Percentiles rank a stretch among this genome's conserved stretches.
phyloP scores from a whole-genome alignment of 2,888 invertebrate genomes.

The Physocephala rufipes region DNA sequence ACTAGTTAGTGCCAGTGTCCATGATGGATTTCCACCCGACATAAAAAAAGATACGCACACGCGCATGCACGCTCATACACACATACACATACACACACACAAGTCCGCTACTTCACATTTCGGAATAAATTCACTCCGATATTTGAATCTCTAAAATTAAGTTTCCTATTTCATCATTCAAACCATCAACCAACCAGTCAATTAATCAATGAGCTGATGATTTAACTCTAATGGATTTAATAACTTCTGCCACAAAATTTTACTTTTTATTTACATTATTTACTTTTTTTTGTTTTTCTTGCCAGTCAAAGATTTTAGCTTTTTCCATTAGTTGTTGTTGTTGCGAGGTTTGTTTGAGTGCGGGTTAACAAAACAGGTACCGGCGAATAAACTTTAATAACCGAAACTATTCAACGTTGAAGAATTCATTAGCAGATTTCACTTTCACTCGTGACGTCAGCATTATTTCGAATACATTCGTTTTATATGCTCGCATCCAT shows the following conservation, averaged over 20 bases:
- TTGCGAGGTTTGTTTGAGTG: background rate
- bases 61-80: too few relatives aligned
- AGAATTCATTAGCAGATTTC: constrained; percentile 64
- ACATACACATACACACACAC: too few relatives aligned
- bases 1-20: too few relatives aligned
- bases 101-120: too few relatives aligned
- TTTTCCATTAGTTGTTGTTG: constrained; percentile 5
- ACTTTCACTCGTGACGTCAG: constrained; percentile 63
- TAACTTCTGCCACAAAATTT: background rate
- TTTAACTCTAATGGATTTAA: too few relatives aligned
- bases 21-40: too few relatives aligned
- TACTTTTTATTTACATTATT: background rate
- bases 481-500: background rate
- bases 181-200: too few relatives aligned
- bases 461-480: constrained; percentile 13
- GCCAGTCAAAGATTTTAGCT: background rate
- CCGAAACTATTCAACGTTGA: constrained; percentile 62
- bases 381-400: constrained; percentile 50
- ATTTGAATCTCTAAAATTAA: too few relatives aligned
- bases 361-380: constrained; percentile 12
- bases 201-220: too few relatives aligned
- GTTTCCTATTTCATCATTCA: too few relatives aligned
- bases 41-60: too few relatives aligned
- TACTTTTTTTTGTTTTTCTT: background rate
- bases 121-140: too few relatives aligned